Evolutionary conservation across 2,888 invertebrate genomes (phyloP).

Genomic region (Sturmia bella): DNA sequence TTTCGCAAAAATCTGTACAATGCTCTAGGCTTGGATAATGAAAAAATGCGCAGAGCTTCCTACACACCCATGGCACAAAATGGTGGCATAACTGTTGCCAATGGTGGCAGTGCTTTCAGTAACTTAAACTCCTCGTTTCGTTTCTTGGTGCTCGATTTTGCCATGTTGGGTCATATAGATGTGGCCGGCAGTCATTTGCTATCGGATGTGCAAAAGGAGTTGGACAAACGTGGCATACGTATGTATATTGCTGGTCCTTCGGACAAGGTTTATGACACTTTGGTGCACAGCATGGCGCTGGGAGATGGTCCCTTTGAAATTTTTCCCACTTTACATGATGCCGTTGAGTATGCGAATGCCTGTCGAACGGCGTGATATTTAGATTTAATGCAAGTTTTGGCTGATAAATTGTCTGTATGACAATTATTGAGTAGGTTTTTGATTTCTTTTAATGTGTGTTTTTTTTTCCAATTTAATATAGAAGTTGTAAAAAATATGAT

Average conservation of each 20-base stretch:
- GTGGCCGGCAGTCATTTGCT: conserved; percentile 85
- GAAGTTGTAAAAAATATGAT: too few species aligned
- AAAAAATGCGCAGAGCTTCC: conserved; percentile 71
- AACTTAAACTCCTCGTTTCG: conserved; percentile 73
- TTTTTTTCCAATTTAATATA: neutral
- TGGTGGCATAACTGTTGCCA: conserved; percentile 39
- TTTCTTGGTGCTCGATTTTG: conserved; percentile 84
- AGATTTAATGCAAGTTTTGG: conserved; percentile 45
- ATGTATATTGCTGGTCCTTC: conserved; percentile 84
- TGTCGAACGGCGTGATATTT: conserved; percentile 76
- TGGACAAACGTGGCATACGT: conserved; percentile 83
- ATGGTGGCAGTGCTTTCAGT: conserved; percentile 62
- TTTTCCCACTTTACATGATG: conserved; percentile 86
- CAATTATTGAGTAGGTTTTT: conserved; percentile 20
- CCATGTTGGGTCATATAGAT: conserved; percentile 85
- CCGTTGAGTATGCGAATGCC: conserved; percentile 83
- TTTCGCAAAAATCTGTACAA: conserved; percentile 84
- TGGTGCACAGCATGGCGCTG: conserved; percentile 79
- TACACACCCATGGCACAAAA: conserved; percentile 73
- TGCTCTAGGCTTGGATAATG: conserved; percentile 82
- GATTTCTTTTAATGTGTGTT: neutral
- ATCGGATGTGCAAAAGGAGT: conserved; percentile 83
- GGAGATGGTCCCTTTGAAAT: conserved; percentile 82
- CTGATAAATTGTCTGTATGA: conserved; percentile 50
- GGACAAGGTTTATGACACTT: conserved; percentile 81